These are phyloP conservation scores for Oncorhynchus gorbuscha DNA, from an alignment of 2,113 vertebrate species.

Conservation along the genomic window DNA sequence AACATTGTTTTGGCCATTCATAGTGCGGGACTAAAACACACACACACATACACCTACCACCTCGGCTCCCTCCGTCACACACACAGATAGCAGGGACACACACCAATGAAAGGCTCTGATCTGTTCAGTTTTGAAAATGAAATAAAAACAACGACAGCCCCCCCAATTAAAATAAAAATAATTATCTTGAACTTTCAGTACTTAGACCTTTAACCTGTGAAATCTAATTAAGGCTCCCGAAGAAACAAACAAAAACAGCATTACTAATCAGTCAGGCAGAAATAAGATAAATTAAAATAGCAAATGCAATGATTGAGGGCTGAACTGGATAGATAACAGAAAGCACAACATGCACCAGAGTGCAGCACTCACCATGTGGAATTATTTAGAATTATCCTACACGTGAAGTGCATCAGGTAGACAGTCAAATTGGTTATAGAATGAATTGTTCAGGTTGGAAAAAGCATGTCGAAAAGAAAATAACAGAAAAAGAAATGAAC, in stretches of 20 bases:
- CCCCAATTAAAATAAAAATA: conserved; percentile 48
- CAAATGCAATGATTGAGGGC: conserved; percentile 45
- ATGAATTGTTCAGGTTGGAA: conserved; percentile 28
- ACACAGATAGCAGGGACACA: conserved; percentile 7
- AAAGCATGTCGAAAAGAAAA: background rate
- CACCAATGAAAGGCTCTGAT: background rate
- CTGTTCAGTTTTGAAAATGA: background rate
- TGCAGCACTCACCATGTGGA: conserved; percentile 29
- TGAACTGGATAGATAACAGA: conserved; percentile 50
- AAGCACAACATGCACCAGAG: conserved; percentile 26
- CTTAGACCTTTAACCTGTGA: conserved; percentile 62
- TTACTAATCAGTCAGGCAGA: conserved; percentile 59
- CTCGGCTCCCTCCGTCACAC: background rate
- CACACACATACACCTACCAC: conserved; percentile 5
- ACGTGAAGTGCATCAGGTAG: conserved; percentile 37
- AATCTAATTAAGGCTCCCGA: conserved; percentile 62
- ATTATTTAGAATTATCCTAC: conserved; percentile 49
- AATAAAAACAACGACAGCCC: conserved; percentile 26
- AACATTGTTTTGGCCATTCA: background rate
- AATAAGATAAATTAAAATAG: conserved; percentile 57
- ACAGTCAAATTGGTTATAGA: conserved; percentile 18
- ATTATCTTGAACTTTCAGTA: conserved; percentile 64
- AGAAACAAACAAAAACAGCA: conserved; percentile 56
- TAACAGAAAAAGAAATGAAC: background rate
- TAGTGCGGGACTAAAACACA: background rate